These are phyloP conservation scores for Spilarctia lutea DNA, from an alignment of 2,888 invertebrate species.

Conservation along the genomic window DNA sequence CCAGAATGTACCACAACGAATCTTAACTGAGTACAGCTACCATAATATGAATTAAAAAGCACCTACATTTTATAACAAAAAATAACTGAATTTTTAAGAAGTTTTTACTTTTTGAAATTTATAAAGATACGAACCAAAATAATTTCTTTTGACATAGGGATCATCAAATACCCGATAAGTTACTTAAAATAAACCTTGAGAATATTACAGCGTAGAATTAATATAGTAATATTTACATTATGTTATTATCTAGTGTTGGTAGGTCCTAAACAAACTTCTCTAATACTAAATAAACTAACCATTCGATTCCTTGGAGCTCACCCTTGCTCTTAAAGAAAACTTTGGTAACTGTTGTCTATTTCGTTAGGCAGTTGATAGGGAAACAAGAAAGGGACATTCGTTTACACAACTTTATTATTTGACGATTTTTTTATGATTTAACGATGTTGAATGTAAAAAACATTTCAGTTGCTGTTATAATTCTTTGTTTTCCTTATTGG, in stretches of 20 bases:
- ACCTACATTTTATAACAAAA: neutral
- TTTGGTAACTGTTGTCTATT: slow-evolving; percentile 69
- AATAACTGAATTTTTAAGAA: no score
- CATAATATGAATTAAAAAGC: neutral
- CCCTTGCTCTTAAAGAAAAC: slow-evolving; percentile 75
- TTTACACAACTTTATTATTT: slow-evolving; percentile 44
- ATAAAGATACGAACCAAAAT: neutral
- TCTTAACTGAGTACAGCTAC: no score
- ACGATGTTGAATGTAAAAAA: slow-evolving; percentile 31
- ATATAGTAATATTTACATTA: slow-evolving; percentile 74
- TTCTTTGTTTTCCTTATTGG: slow-evolving; percentile 15
- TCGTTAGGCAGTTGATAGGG: slow-evolving; percentile 59
- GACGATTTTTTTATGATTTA: slow-evolving; percentile 18
- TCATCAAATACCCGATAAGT: neutral
- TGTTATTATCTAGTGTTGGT: slow-evolving; percentile 76
- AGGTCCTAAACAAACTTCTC: slow-evolving; percentile 75
- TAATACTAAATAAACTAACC: slow-evolving; percentile 79
- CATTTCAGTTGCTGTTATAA: slow-evolving; percentile 19
- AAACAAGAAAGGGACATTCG: slow-evolving; percentile 38
- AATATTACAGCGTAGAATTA: slow-evolving; percentile 38
- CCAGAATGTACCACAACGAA: no score
- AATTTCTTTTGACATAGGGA: neutral
- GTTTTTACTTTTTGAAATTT: neutral
- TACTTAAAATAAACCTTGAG: neutral
- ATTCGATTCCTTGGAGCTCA: slow-evolving; percentile 71